Conservation (phyloP, 2,888 invertebrate species). For the Eumerus sabulonum region DNA sequence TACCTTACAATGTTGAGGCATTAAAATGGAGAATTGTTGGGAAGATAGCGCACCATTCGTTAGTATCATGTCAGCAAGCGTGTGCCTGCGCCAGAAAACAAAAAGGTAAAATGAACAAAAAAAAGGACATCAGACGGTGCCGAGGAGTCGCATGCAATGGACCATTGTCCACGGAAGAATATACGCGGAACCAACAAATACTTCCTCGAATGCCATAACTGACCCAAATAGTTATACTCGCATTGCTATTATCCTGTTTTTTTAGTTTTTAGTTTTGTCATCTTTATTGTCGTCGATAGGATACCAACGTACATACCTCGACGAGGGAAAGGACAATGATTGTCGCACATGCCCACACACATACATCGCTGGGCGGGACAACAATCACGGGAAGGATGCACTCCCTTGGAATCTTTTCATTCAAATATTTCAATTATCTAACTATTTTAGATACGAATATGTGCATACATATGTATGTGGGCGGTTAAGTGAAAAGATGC, state of each 20-base stretch:
- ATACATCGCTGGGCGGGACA: background rate
- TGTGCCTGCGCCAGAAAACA: conserved; percentile 45
- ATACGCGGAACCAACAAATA: conserved; percentile 12
- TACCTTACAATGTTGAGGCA: conserved; percentile 38
- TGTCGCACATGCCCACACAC: conserved; percentile 56
- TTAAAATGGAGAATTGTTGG: conserved; percentile 30
- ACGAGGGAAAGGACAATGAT: conserved; percentile 5
- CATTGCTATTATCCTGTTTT: conserved; percentile 36
- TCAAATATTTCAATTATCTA: conserved; percentile 67
- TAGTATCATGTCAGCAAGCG: conserved; percentile 62
- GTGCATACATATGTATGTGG: conserved; percentile 11
- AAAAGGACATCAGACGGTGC: conserved; percentile 9
- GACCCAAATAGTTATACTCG: conserved; percentile 58
- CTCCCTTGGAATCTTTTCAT: conserved; percentile 49
- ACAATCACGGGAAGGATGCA: conserved; percentile 40
- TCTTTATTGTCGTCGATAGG: too few species aligned
- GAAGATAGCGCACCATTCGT: conserved; percentile 17
- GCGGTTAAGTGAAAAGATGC: background rate
- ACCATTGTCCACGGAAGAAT: background rate
- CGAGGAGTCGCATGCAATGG: conserved; percentile 7
- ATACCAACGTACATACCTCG: background rate
- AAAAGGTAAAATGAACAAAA: conserved; percentile 8
- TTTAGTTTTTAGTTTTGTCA: background rate
- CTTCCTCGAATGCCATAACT: conserved; percentile 41
- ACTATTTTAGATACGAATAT: conserved; percentile 55